Evolutionary conservation across 2,113 vertebrate species (phyloP).

Genomic region (Chaetodon auriga): DNA sequence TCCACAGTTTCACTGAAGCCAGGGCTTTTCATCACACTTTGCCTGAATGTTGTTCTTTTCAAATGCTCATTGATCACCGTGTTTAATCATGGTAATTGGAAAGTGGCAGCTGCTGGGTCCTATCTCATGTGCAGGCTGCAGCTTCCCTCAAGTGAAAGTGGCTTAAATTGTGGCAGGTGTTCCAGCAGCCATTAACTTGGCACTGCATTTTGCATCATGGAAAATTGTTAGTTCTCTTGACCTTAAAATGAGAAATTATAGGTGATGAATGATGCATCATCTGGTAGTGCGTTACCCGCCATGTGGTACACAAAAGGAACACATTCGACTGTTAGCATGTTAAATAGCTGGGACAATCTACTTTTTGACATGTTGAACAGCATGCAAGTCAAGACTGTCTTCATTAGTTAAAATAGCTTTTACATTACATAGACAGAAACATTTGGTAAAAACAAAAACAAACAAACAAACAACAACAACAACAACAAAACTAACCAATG

Average conservation of each 20-base stretch:
- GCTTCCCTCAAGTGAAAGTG: constrained; percentile 1
- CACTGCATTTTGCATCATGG: constrained; percentile 10
- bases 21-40: constrained; percentile 3
- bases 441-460: no score
- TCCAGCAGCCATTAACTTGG: constrained; percentile 16
- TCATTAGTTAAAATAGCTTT: no score
- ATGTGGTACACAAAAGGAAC: background rate
- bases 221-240: constrained; percentile 10
- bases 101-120: constrained; percentile 39
- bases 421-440: no score
- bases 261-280: constrained; percentile 1
- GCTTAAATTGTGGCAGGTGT: constrained; percentile 43
- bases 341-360: background rate
- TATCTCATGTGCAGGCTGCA: background rate
- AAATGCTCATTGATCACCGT: constrained; percentile 41
- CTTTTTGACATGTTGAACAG: background rate
- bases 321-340: background rate
- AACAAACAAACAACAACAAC: no score
- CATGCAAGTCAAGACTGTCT: no score
- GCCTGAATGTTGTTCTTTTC: constrained; percentile 24
- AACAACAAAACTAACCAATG: no score
- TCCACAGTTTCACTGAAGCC: background rate
- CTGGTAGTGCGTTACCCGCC: background rate
- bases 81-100: constrained; percentile 57
- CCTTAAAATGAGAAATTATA: constrained; percentile 34